Percentiles rank a stretch among this genome's conserved stretches.
Evolutionary conservation across 2,888 invertebrate genomes (phyloP).

Genomic region (Chrysotoxum bicinctum): DNA sequence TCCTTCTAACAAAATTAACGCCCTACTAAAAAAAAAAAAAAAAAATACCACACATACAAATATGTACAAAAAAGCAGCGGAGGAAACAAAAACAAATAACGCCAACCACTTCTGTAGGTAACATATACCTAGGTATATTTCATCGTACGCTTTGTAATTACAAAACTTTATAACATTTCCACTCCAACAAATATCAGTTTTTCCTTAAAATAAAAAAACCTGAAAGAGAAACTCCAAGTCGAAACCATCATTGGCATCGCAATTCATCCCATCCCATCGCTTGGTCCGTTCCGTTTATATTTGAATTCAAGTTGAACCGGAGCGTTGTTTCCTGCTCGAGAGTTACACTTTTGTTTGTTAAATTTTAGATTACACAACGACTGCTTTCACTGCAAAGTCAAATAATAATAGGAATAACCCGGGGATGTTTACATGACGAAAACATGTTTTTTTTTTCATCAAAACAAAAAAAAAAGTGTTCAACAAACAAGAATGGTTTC

Average conservation of each 20-base stretch:
- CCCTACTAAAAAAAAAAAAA: too few relatives aligned
- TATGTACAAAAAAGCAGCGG: background rate
- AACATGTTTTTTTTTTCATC: conserved; percentile 7
- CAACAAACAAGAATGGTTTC: conserved; percentile 13
- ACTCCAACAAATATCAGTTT: conserved; percentile 37
- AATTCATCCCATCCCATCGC: background rate
- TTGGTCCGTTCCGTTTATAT: conserved; percentile 2
- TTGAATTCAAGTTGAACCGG: conserved; percentile 13
- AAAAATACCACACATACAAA: background rate
- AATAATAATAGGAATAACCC: conserved; percentile 37
- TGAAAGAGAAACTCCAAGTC: conserved; percentile 22
- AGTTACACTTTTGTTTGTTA: conserved; percentile 58
- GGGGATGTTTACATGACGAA: conserved; percentile 51
- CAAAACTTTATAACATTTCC: conserved; percentile 57
- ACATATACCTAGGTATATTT: conserved; percentile 32
- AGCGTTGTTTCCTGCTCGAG: conserved; percentile 53
- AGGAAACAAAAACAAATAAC: conserved; percentile 8
- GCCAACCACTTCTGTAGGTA: conserved; percentile 44
- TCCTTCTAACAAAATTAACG: too few relatives aligned
- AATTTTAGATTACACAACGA: conserved; percentile 60
- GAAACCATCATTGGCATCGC: conserved; percentile 20
- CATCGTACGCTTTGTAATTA: conserved; percentile 54
- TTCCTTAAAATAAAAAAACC: conserved; percentile 2
- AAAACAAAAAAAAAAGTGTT: background rate
- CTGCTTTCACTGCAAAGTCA: conserved; percentile 62